Evolutionary conservation across 2,888 invertebrate species (phyloP).

Genomic region (Hymenopus coronatus): DNA sequence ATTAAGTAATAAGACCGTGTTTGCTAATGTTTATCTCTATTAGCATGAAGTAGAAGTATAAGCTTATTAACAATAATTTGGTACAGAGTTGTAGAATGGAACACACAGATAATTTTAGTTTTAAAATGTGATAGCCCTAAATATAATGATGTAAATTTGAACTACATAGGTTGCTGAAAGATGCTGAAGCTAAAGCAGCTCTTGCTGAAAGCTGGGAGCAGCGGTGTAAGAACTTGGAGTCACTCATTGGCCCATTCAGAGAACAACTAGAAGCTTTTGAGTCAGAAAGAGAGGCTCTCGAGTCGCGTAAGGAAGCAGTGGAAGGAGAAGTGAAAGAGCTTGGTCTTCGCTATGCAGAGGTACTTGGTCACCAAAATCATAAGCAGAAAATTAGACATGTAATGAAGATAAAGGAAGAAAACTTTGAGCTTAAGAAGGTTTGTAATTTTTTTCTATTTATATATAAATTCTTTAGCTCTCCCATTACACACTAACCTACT

Average conservation of each 20-base stretch:
- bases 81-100: too few species aligned
- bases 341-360: constrained; percentile 55
- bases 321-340: constrained; percentile 53
- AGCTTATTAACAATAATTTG: too few species aligned
- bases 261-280: constrained; percentile 52
- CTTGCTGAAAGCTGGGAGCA: constrained; percentile 37
- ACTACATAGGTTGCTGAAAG: background rate
- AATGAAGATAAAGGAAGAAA: constrained; percentile 49
- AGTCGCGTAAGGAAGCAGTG: constrained; percentile 45
- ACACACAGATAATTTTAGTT: too few species aligned
- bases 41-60: too few species aligned
- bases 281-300: constrained; percentile 46
- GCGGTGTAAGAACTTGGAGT: constrained; percentile 40
- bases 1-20: too few species aligned
- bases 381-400: constrained; percentile 62
- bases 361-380: constrained; percentile 64
- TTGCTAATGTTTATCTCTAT: too few species aligned
- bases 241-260: constrained; percentile 45
- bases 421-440: constrained; percentile 48
- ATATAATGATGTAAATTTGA: background rate
- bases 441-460: background rate
- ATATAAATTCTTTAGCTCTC: background rate
- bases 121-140: background rate
- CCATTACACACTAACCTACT: too few species aligned
- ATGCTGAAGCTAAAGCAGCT: background rate